A percentile compares a stretch with the other conserved stretches of the same genome.
These are phyloP conservation scores for Cephus rjabovi DNA, from an alignment of 2,888 invertebrate genomes.

Conservation along the genomic window DNA sequence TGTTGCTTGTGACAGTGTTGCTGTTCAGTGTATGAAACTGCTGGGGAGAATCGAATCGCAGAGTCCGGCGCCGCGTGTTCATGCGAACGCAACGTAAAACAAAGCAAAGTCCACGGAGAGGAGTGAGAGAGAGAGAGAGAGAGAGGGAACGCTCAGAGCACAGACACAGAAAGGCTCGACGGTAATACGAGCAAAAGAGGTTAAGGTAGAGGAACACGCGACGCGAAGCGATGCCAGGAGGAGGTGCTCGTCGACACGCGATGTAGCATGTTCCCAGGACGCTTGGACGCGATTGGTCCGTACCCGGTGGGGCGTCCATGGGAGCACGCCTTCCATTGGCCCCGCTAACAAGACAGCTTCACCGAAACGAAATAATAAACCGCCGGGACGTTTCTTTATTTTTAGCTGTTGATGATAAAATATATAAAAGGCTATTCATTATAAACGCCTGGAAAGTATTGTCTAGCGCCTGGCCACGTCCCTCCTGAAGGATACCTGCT, in stretches of 20 bases:
- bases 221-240: conserved; percentile 53
- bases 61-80: conserved; percentile 12
- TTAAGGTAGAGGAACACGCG: conserved; percentile 36
- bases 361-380: conserved; percentile 63
- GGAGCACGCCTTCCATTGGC: conserved; percentile 60
- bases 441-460: conserved; percentile 29
- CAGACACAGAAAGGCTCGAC: conserved; percentile 24
- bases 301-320: conserved; percentile 59
- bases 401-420: conserved; percentile 37
- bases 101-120: conserved; percentile 19
- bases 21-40: background rate
- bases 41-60: conserved; percentile 3
- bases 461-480: conserved; percentile 22
- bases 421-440: conserved; percentile 55
- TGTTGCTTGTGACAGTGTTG: background rate
- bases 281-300: conserved; percentile 52
- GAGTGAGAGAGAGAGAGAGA: conserved; percentile 24
- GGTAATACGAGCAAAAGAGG: conserved; percentile 26
- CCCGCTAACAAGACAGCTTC: conserved; percentile 61
- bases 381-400: conserved; percentile 40
- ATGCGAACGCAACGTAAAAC: conserved; percentile 11
- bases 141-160: conserved; percentile 9
- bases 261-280: conserved; percentile 59
- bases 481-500: background rate
- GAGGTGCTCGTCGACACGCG: conserved; percentile 64